These are phyloP conservation scores for Pionites leucogaster DNA, from an alignment of 2,113 vertebrate genomes.

Conservation along the genomic window DNA sequence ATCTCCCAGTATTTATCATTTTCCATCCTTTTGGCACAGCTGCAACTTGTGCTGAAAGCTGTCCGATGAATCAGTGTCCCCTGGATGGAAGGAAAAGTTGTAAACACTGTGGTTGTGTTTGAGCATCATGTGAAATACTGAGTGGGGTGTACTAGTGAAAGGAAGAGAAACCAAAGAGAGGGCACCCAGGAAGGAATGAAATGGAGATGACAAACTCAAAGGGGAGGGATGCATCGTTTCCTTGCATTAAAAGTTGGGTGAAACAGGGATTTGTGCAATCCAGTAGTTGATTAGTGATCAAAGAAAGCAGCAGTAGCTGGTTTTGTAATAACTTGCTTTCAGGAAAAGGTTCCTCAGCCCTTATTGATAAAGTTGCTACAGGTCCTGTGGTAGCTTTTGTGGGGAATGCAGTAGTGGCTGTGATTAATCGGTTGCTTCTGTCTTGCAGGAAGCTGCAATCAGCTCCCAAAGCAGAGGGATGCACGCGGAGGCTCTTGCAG, in stretches of 20 bases:
- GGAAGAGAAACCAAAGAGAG: background rate
- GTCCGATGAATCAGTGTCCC: background rate
- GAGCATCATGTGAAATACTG: background rate
- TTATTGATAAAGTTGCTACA: accelerated
- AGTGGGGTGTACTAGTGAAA: background rate
- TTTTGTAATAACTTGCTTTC: background rate
- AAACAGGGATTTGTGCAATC: background rate
- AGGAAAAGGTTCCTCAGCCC: background rate
- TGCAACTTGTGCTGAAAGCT: background rate
- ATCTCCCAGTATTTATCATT: conserved; percentile 19
- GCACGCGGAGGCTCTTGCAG: background rate
- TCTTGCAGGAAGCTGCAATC: background rate
- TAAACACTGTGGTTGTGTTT: accelerated
- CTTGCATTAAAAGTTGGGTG: background rate
- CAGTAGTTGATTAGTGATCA: accelerated
- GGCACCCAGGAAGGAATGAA: background rate
- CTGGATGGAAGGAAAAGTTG: background rate
- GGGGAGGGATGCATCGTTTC: accelerated
- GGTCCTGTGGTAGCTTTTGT: accelerated
- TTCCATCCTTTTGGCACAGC: background rate
- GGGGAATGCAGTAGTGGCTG: background rate
- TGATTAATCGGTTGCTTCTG: background rate
- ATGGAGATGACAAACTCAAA: background rate
- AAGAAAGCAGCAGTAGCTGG: background rate
- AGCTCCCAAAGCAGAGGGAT: background rate